Percentiles rank a stretch among this genome's conserved stretches.
Conservation (phyloP, 2,113 vertebrate species). For the cattle (Bos taurus) region DNA sequence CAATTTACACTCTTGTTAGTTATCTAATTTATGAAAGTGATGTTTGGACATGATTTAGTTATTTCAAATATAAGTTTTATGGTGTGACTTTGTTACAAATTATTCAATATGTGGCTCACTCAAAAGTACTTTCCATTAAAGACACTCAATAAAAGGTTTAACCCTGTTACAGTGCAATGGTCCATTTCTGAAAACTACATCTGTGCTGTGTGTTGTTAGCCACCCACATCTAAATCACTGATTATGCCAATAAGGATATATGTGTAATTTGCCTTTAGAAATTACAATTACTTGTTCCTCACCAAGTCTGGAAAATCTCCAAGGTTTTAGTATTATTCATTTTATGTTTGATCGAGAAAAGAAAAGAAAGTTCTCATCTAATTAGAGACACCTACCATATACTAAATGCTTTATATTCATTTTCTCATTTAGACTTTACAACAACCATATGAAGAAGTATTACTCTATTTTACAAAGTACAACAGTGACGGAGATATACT, state of each 20-base stretch:
- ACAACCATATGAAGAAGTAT: not conserved
- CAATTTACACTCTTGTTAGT: not conserved
- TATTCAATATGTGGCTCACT: not conserved
- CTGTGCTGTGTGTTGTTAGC: not conserved
- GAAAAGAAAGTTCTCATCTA: not conserved
- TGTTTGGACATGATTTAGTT: not conserved
- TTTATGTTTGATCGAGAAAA: not conserved
- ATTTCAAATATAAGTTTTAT: not conserved
- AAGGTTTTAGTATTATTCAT: not conserved
- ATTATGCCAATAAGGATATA: not conserved
- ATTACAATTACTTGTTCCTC: not conserved
- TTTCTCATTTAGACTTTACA: slow-evolving; percentile 12
- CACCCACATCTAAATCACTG: not conserved
- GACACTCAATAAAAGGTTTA: not conserved
- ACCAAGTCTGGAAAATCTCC: not conserved
- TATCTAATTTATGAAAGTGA: not conserved
- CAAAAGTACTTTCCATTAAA: not conserved
- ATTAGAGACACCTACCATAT: not conserved
- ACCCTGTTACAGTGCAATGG: not conserved
- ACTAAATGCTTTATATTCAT: not conserved
- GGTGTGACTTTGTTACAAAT: not conserved
- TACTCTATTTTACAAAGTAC: not conserved
- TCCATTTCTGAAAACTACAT: slow-evolving; percentile 7
- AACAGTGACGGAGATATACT: not conserved
- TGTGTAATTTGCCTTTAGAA: not conserved